These are phyloP conservation scores for Amblyteles armatorius DNA, from an alignment of 2,888 invertebrate species.

Conservation along the genomic window DNA sequence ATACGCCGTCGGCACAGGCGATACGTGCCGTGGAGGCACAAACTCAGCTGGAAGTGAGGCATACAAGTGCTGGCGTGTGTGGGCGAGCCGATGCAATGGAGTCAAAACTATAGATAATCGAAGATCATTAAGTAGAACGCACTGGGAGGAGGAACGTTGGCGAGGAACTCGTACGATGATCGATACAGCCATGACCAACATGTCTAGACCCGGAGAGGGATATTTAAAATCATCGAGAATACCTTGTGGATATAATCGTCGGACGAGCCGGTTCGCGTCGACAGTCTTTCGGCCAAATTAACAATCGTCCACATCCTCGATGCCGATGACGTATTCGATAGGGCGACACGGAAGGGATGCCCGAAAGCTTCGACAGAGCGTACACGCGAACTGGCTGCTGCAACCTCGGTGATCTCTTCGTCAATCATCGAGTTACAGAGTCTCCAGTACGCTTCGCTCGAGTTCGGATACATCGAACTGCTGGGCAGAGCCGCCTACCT, in stretches of 20 bases:
- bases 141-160: background rate
- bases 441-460: background rate
- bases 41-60: conserved; percentile 9
- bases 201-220: background rate
- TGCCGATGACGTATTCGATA: background rate
- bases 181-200: background rate
- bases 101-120: conserved; percentile 33
- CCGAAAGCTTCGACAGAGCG: background rate
- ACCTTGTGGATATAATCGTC: background rate
- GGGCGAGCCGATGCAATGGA: background rate
- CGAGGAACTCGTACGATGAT: conserved; percentile 12
- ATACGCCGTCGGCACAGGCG: background rate
- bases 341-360: background rate
- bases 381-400: background rate
- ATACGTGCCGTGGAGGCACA: background rate
- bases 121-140: conserved; percentile 33
- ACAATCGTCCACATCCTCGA: conserved; percentile 25
- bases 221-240: conserved; percentile 21
- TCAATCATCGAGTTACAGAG: background rate
- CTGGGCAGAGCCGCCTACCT: background rate
- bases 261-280: background rate
- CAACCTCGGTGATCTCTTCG: background rate
- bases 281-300: conserved; percentile 11
- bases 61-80: background rate
- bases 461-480: background rate